phyloP scores from a whole-genome alignment of 2,888 invertebrate genomes.

The Abrostola triplasia region DNA sequence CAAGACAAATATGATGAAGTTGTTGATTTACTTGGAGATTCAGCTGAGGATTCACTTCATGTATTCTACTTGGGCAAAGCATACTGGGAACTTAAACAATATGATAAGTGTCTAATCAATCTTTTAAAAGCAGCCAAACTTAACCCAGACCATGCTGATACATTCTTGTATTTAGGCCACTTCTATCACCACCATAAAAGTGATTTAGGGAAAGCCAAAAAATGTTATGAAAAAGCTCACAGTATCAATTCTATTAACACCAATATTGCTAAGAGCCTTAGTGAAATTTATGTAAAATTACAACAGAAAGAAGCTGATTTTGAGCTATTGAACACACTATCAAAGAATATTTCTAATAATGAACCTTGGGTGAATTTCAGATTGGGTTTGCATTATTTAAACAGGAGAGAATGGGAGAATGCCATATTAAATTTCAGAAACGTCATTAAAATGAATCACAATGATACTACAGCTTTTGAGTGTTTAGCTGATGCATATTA shows the following conservation, averaged over 20 bases:
- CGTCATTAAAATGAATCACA: conserved; percentile 91
- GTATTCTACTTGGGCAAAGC: conserved; percentile 89
- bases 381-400: conserved; percentile 94
- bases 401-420: conserved; percentile 91
- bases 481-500: conserved; percentile 96
- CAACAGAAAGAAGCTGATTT: conserved; percentile 91
- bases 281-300: conserved; percentile 91
- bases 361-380: conserved; percentile 94
- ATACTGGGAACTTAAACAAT: conserved; percentile 88
- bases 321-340: conserved; percentile 86
- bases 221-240: conserved; percentile 95
- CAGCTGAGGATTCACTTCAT: conserved; percentile 80
- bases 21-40: conserved; percentile 82
- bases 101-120: conserved; percentile 89
- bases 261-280: conserved; percentile 92
- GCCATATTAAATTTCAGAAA: conserved; percentile 93
- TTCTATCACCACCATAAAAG: conserved; percentile 90
- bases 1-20: conserved; percentile 87
- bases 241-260: conserved; percentile 91
- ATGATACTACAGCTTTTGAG: conserved; percentile 94
- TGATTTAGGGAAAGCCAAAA: conserved; percentile 92
- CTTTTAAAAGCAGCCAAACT: conserved; percentile 92
- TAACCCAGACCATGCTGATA: conserved; percentile 92
- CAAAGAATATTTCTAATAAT: conserved; percentile 80
- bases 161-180: conserved; percentile 93